A percentile compares a stretch with the other conserved stretches of the same genome.
These are phyloP conservation scores for Cyprinella venusta DNA, from an alignment of 2,797 vertebrate species.

Conservation along the genomic window DNA sequence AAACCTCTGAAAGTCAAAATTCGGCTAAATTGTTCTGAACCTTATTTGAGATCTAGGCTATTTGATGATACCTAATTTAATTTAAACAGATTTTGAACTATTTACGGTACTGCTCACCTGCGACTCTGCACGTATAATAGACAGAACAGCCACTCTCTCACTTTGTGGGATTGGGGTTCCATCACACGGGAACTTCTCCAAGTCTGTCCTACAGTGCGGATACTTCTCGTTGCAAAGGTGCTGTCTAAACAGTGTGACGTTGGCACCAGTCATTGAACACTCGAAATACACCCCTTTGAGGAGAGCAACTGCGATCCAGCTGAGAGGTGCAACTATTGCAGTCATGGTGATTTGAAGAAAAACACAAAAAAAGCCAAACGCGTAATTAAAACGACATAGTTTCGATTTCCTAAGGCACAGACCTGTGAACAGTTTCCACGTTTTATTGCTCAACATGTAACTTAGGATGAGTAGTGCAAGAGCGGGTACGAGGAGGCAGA, in stretches of 20 bases:
- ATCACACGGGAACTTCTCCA: constrained; percentile 73
- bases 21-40: neutral
- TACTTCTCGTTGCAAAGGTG: constrained; percentile 51
- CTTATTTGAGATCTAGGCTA: neutral
- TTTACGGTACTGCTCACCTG: constrained; percentile 68
- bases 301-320: constrained; percentile 81
- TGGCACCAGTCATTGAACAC: constrained; percentile 73
- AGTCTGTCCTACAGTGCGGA: neutral
- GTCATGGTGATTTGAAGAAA: constrained; percentile 52
- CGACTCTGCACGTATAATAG: constrained; percentile 72
- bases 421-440: constrained; percentile 75
- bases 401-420: constrained; percentile 56
- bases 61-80: neutral
- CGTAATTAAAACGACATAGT: constrained; percentile 41
- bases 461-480: constrained; percentile 77
- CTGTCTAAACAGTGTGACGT: neutral
- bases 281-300: constrained; percentile 76
- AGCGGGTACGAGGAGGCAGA: constrained; percentile 82
- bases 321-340: constrained; percentile 75
- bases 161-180: rapidly evolving
- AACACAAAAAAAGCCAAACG: constrained; percentile 8
- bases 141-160: neutral
- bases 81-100: neutral
- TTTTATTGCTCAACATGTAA: constrained; percentile 66
- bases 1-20: neutral